Evolutionary conservation across 1,140 invertebrate species (phyloP).

Genomic region (Forficula auricularia): DNA sequence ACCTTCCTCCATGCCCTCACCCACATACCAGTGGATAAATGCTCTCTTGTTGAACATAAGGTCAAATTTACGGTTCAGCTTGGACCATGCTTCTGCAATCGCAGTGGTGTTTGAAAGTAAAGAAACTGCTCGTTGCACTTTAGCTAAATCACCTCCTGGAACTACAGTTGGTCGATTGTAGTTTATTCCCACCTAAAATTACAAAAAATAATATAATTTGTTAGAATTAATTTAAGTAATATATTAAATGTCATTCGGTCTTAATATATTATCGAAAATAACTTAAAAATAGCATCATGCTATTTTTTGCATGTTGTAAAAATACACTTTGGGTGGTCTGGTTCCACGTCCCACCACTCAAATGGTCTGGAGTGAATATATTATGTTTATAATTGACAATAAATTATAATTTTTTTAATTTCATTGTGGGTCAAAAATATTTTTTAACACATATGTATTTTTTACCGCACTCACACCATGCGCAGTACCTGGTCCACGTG

Average conservation of each 20-base stretch:
- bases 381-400: too few relatives aligned
- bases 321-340: too few relatives aligned
- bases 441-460: too few relatives aligned
- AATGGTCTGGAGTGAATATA: too few relatives aligned
- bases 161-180: constrained; percentile 35
- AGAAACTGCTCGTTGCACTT: constrained; percentile 27
- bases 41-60: constrained; percentile 33
- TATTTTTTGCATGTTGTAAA: too few relatives aligned
- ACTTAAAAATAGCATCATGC: constrained; percentile 36
- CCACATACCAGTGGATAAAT: constrained; percentile 59
- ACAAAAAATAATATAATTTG: constrained; percentile 34
- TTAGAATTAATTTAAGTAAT: constrained; percentile 31
- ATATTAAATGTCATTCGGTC: constrained; percentile 25
- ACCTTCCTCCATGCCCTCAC: constrained; percentile 62
- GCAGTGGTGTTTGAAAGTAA: constrained; percentile 21
- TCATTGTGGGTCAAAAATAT: too few relatives aligned
- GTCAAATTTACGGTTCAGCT: constrained; percentile 33
- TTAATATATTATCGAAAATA: constrained; percentile 25
- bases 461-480: too few relatives aligned
- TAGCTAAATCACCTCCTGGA: constrained; percentile 34
- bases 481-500: too few relatives aligned
- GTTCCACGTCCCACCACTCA: too few relatives aligned
- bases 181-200: constrained; percentile 31
- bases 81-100: constrained; percentile 33
- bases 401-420: too few relatives aligned